phyloP scores from a whole-genome alignment of 1,140 invertebrate species.

The Scaptomyza hsui region DNA sequence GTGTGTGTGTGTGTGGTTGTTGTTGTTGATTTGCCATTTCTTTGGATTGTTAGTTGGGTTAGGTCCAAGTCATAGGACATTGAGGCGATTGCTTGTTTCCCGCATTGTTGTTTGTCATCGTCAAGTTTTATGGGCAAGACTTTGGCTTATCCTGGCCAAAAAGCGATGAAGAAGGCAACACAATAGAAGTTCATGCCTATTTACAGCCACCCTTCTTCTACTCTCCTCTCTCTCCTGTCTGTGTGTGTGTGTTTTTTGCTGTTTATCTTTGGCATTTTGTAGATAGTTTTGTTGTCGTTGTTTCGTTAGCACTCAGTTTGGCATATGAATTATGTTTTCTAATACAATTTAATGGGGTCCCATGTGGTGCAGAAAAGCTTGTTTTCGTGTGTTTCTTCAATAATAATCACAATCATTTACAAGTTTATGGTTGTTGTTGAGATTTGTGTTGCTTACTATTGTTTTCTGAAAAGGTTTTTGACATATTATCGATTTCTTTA shows the following conservation, averaged over 20 bases:
- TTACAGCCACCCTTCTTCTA: conserved; percentile 37
- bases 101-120: conserved; percentile 67
- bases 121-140: conserved; percentile 63
- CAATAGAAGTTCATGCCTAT: conserved; percentile 61
- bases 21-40: conserved; percentile 53
- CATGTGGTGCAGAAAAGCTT: not conserved
- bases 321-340: conserved; percentile 53
- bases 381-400: not conserved
- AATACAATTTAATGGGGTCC: conserved; percentile 38
- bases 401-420: not conserved
- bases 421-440: not conserved
- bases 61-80: conserved; percentile 44
- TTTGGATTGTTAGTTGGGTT: conserved; percentile 57
- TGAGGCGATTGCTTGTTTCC: conserved; percentile 17
- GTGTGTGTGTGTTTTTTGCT: not conserved
- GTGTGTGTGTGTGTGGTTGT: conserved; percentile 37
- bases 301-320: conserved; percentile 35
- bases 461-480: not conserved
- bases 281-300: conserved; percentile 21
- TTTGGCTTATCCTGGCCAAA: conserved; percentile 47
- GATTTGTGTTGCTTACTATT: not conserved
- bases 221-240: not conserved
- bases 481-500: too few species aligned
- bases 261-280: conserved; percentile 9
- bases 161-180: conserved; percentile 1